Conservation (phyloP, 2,113 vertebrate species). For the Ivindomyrus marchei region DNA sequence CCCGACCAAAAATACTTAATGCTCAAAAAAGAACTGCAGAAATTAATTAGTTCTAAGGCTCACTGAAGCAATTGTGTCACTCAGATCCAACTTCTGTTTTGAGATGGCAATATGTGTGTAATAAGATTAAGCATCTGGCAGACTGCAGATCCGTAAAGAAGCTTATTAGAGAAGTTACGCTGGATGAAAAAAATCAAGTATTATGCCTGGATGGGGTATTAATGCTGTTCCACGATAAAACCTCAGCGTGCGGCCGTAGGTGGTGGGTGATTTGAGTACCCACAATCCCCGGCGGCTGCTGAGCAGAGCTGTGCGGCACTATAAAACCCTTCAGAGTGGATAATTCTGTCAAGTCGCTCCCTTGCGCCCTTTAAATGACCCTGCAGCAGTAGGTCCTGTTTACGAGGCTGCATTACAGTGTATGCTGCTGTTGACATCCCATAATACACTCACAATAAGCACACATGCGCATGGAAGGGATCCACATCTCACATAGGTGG, state of each 20-base stretch:
- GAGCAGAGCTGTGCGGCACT: not conserved
- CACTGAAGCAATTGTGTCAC: conserved; percentile 10
- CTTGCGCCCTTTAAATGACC: not conserved
- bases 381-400: not conserved
- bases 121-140: not conserved
- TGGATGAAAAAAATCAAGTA: not conserved
- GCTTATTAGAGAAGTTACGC: not conserved
- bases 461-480: not conserved
- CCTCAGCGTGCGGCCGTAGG: not conserved
- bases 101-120: not conserved
- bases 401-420: not conserved
- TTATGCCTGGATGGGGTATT: not conserved
- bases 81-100: conserved; percentile 5
- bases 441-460: not conserved
- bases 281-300: not conserved
- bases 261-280: not conserved
- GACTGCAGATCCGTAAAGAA: not conserved
- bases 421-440: not conserved
- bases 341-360: not conserved
- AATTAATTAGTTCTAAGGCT: conserved; percentile 12
- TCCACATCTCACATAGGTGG: not conserved
- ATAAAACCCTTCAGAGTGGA: not conserved
- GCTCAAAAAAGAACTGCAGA: not conserved
- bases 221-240: not conserved
- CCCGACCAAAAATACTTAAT: not conserved